phyloP scores from a whole-genome alignment of 1,140 invertebrate species.

The Ditylenchus dipsaci region DNA sequence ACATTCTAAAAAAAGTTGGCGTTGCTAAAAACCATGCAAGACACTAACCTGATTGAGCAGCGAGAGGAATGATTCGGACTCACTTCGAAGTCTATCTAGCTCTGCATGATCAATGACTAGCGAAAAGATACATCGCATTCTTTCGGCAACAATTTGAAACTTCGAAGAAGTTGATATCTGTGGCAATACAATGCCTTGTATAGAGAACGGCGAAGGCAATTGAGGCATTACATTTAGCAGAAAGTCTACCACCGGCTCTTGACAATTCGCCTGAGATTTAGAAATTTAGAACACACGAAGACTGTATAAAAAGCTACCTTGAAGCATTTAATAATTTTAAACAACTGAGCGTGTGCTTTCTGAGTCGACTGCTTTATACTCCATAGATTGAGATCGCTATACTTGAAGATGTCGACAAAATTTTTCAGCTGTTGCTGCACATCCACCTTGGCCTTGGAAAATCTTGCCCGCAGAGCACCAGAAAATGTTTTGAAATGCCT shows the following conservation, averaged over 20 bases:
- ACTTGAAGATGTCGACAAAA: constrained; percentile 88
- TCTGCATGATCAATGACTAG: too few relatives aligned
- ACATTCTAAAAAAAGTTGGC: constrained; percentile 7
- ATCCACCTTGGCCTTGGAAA: constrained; percentile 66
- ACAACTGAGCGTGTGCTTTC: constrained; percentile 51
- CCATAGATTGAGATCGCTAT: constrained; percentile 91
- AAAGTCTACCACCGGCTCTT: constrained; percentile 10
- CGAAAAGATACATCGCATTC: too few relatives aligned
- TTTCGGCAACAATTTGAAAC: background rate
- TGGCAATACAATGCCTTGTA: background rate
- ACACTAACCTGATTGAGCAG: too few relatives aligned
- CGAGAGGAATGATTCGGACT: too few relatives aligned
- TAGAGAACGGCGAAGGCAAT: background rate
- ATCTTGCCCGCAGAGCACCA: constrained; percentile 65
- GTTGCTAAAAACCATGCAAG: too few relatives aligned
- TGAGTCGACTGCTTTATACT: constrained; percentile 70
- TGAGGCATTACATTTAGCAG: constrained; percentile 8
- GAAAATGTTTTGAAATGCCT: constrained; percentile 79
- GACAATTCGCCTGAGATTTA: background rate
- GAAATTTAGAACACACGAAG: background rate
- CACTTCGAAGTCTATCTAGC: background rate
- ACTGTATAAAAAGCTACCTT: constrained; percentile 41
- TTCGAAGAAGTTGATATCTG: background rate
- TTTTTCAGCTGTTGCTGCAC: constrained; percentile 73
- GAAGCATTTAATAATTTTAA: constrained; percentile 47